Evolutionary conservation across 2,888 invertebrate genomes (phyloP).

Genomic region (Xanthorhoe designata): DNA sequence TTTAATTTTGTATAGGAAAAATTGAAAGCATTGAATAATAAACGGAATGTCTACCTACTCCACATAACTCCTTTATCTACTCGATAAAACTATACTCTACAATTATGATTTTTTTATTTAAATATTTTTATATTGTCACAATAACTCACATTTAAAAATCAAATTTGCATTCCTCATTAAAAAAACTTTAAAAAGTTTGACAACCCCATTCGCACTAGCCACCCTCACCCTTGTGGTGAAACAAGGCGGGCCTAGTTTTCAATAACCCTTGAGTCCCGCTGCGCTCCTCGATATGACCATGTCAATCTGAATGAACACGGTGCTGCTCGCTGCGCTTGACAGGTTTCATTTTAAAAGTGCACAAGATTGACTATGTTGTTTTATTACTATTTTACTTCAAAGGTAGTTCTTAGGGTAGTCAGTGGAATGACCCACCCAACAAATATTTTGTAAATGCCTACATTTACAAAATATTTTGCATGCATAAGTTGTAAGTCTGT

Average conservation of each 20-base stretch:
- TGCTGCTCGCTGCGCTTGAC: conserved; percentile 49
- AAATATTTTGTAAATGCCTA: no score
- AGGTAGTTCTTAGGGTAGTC: no score
- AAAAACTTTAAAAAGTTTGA: conserved; percentile 36
- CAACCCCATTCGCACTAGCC: conserved; percentile 41
- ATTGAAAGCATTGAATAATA: no score
- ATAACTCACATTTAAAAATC: neutral
- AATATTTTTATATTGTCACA: no score
- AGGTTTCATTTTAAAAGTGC: conserved; percentile 43
- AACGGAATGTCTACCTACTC: no score
- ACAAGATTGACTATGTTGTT: conserved; percentile 24
- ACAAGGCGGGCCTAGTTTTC: conserved; percentile 76
- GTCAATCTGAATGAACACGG: conserved; percentile 55
- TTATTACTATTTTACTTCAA: conserved; percentile 5
- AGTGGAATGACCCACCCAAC: no score
- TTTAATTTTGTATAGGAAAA: no score
- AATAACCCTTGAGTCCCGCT: conserved; percentile 77
- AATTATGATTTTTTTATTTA: no score
- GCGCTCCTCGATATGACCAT: conserved; percentile 66
- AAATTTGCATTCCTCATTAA: neutral
- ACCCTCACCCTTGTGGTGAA: conserved; percentile 64
- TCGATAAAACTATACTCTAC: no score
- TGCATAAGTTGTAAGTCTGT: no score
- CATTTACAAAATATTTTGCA: no score
- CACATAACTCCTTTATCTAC: no score